These are phyloP conservation scores for Microctonus hyperodae DNA, from an alignment of 2,888 invertebrate species.

Conservation along the genomic window DNA sequence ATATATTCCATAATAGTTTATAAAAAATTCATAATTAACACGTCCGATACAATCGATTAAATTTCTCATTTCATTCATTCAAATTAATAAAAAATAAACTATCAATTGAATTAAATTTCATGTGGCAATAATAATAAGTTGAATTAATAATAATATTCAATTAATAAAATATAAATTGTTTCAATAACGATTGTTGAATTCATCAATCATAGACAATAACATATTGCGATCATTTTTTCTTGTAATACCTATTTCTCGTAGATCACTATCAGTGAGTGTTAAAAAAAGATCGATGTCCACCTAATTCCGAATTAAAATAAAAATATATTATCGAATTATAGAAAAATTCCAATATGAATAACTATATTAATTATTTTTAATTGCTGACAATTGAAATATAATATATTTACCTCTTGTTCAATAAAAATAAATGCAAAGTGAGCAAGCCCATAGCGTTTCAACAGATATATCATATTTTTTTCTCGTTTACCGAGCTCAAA, in stretches of 20 bases:
- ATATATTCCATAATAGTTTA: neutral
- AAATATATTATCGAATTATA: no score
- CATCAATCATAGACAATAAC: constrained; percentile 45
- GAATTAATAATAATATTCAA: neutral
- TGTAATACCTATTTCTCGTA: constrained; percentile 55
- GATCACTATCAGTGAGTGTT: constrained; percentile 51
- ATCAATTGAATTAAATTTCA: neutral
- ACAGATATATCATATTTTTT: constrained; percentile 47
- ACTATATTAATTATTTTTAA: neutral
- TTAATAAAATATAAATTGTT: neutral
- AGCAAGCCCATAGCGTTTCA: constrained; percentile 49
- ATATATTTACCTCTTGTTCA: constrained; percentile 53
- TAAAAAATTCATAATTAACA: neutral
- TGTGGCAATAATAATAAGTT: neutral
- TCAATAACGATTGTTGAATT: constrained; percentile 38
- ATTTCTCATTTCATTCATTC: no score
- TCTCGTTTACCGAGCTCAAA: constrained; percentile 48
- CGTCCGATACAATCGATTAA: no score
- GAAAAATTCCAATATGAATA: no score
- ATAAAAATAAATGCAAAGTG: constrained; percentile 52
- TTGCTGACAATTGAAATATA: constrained; percentile 17
- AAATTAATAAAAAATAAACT: no score
- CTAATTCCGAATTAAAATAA: constrained; percentile 43
- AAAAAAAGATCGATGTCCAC: constrained; percentile 57
- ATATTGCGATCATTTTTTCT: constrained; percentile 48